Conservation (phyloP, 2,797 vertebrate genomes). For the Buceros bicornis region DNA sequence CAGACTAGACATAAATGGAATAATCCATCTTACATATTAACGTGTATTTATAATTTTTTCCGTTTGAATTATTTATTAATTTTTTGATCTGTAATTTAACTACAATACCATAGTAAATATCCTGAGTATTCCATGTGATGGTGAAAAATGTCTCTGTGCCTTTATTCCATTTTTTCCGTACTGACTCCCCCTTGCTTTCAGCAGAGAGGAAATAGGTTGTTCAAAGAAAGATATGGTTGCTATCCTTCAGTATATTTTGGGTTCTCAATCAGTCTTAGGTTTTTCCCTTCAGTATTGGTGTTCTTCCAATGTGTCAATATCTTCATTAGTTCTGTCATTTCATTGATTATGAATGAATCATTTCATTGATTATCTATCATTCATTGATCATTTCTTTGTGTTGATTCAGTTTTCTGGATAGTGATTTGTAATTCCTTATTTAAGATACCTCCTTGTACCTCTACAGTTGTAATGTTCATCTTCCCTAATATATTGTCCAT, state of each 20-base stretch:
- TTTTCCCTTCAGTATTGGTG: neutral
- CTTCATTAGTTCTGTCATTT: neutral
- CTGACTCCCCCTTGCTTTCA: neutral
- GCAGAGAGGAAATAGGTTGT: neutral
- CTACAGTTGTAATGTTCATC: neutral
- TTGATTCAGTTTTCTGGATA: neutral
- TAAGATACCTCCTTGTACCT: neutral
- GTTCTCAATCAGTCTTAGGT: neutral
- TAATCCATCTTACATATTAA: neutral
- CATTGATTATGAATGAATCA: neutral
- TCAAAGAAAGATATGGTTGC: neutral
- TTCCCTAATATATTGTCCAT: neutral
- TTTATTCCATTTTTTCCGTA: neutral
- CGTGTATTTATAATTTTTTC: neutral
- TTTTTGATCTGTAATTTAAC: neutral
- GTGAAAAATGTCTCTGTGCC: neutral
- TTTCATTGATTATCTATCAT: neutral
- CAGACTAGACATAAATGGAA: neutral
- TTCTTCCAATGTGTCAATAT: neutral
- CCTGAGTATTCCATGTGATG: neutral
- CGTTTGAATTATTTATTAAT: neutral
- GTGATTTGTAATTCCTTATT: neutral
- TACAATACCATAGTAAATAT: neutral
- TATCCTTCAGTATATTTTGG: neutral
- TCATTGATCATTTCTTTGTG: neutral